Evolutionary conservation across 2,888 invertebrate species (phyloP), one percentile per base, ranked within the genome.

Genomic region (Laspeyria flexula): DNA sequence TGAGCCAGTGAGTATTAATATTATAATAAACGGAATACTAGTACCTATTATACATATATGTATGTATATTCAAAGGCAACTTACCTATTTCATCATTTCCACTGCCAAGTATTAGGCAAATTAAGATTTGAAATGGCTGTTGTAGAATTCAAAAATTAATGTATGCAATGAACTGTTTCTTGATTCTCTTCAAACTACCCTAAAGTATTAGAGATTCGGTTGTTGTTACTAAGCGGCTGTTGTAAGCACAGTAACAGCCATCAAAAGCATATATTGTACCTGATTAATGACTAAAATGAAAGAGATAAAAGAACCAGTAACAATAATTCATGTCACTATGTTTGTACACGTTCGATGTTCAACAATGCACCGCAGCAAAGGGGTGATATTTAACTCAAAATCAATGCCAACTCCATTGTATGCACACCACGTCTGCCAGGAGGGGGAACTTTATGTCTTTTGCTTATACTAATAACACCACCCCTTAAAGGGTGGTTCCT

Each of bases 401-500:
- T 89, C 90, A 90, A 90, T 90, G 90, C 82, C 76, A 78, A 77
- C 83, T 81, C 87, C 81, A 87, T 88, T 88, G 86, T 86, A 88
- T 88, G 88, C 88, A 88, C 83, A 82, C 83, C 86, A 75, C 85
- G 88, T 87, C 81, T 78, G 76, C 64, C 65, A 60, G 66, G 60
- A 81, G 81, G 83, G 85, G 79, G 82, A 77, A 80, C 76, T 83
- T 86, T 87, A 86, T 87, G 85, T 87, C 88, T 87, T 86, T 83
- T 88, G 86, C 87, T 86, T 86, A 86, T 86, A 88, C 89, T 89
- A 88, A 89, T 89, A 89, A 88, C 84, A 82, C 84, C 85, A 84
- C 87, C 88, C 78, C 83, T 79, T 71, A 75, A 81, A 83, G 88
- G 90, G 88, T 84, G 87, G 83, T 83, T 78, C 83, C 83, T 86